Evolutionary conservation across 1,140 invertebrate species (phyloP).

Genomic region (Achroia grisella): DNA sequence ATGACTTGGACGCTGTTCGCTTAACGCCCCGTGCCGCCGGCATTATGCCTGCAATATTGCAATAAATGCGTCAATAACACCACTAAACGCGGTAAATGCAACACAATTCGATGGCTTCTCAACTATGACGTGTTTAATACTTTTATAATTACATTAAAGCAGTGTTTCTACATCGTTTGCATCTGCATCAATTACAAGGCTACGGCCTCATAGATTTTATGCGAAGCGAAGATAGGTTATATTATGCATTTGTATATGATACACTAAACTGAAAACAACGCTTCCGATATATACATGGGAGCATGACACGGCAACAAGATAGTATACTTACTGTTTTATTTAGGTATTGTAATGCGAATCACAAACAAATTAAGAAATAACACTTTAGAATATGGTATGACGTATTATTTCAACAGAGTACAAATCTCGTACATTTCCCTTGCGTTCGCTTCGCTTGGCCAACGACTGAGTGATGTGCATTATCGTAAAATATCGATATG

Average conservation of each 20-base stretch:
- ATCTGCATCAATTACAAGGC: constrained; percentile 55
- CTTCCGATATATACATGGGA: constrained; percentile 29
- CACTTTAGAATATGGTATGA: constrained; percentile 57
- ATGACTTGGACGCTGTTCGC: constrained; percentile 61
- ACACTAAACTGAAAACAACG: constrained; percentile 61
- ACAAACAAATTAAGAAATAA: constrained; percentile 39
- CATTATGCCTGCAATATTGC: constrained; percentile 66
- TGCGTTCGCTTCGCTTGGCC: constrained; percentile 58
- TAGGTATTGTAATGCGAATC: constrained; percentile 39
- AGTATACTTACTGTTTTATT: constrained; percentile 58
- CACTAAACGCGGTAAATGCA: constrained; percentile 50
- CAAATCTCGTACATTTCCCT: constrained; percentile 58
- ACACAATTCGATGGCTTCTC: constrained; percentile 26
- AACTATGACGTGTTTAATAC: constrained; percentile 55
- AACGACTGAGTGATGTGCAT: constrained; percentile 28
- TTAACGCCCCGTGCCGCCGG: constrained; percentile 64
- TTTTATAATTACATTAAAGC: constrained; percentile 53
- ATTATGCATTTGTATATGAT: constrained; percentile 69
- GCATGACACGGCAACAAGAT: constrained; percentile 15
- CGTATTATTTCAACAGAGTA: constrained; percentile 64
- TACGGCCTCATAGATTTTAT: constrained; percentile 58
- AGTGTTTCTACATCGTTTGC: constrained; percentile 37
- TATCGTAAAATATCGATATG: neutral
- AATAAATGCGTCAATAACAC: constrained; percentile 63
- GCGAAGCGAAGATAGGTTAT: constrained; percentile 65